A percentile compares a stretch with the other conserved stretches of the same genome.
Conservation (phyloP, 2,113 vertebrate genomes). For the Bothrops jararaca region DNA sequence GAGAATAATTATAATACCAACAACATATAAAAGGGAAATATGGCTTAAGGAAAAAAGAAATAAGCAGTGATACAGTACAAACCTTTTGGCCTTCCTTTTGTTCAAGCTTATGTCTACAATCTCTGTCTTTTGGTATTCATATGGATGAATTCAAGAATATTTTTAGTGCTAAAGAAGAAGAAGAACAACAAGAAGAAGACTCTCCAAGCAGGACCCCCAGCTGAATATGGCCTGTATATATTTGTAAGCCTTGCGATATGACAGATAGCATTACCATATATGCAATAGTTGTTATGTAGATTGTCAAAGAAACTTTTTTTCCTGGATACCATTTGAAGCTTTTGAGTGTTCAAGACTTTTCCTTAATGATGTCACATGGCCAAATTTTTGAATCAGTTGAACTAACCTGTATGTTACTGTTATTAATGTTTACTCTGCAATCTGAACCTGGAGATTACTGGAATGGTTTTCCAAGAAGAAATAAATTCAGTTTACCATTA, state of each 20-base stretch:
- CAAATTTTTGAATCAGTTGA: slow-evolving; percentile 87
- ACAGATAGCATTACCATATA: slow-evolving; percentile 91
- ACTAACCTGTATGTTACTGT: slow-evolving; percentile 97
- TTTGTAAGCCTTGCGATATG: slow-evolving; percentile 84
- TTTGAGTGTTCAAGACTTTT: slow-evolving; percentile 82
- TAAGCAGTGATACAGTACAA: slow-evolving; percentile 60
- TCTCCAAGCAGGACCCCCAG: slow-evolving; percentile 69
- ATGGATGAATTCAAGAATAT: slow-evolving; percentile 70
- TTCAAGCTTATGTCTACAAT: slow-evolving; percentile 71
- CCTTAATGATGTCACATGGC: slow-evolving; percentile 84
- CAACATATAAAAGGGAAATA: slow-evolving; percentile 57
- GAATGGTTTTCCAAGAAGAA: slow-evolving; percentile 86
- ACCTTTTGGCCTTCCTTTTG: slow-evolving; percentile 70
- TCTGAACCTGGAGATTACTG: slow-evolving; percentile 98
- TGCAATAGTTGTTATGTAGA: slow-evolving; percentile 95
- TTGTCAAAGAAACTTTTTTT: slow-evolving; percentile 77
- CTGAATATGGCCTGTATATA: slow-evolving; percentile 82
- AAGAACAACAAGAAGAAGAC: slow-evolving; percentile 62
- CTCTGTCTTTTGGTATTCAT: slow-evolving; percentile 77
- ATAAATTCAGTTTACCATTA: slow-evolving; percentile 89
- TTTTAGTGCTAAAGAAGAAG: slow-evolving; percentile 77
- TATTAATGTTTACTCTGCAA: slow-evolving; percentile 98
- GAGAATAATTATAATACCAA: slow-evolving; percentile 62
- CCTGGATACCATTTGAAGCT: slow-evolving; percentile 86
- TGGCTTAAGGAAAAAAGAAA: slow-evolving; percentile 63